Evolutionary conservation across 2,888 invertebrate genomes (phyloP).

Genomic region (Artemia sinica): DNA sequence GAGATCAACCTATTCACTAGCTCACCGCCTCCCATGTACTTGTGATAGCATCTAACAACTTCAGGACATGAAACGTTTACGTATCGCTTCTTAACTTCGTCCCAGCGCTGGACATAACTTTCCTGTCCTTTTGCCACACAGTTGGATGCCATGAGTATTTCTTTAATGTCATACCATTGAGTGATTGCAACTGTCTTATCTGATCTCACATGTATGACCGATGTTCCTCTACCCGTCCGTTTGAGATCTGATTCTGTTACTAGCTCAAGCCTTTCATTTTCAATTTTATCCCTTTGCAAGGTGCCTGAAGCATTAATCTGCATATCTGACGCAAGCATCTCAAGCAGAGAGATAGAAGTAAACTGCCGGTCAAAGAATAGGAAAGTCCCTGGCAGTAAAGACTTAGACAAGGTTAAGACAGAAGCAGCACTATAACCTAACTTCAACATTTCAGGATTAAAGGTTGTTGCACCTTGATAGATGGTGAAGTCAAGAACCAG

Average conservation of each 20-base stretch:
- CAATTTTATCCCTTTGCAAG: too few species aligned
- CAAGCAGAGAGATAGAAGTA: too few species aligned
- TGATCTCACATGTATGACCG: neutral
- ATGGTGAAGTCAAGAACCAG: constrained; percentile 20
- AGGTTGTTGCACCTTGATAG: constrained; percentile 16
- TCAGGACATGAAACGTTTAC: constrained; percentile 27
- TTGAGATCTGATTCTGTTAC: neutral
- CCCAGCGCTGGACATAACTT: constrained; percentile 24
- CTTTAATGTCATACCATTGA: neutral
- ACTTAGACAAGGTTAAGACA: neutral
- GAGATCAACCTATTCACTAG: constrained; percentile 28
- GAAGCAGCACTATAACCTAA: constrained; percentile 3
- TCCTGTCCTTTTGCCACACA: constrained; percentile 27
- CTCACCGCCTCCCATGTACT: constrained; percentile 29
- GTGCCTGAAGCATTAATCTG: too few species aligned
- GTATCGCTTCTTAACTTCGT: constrained; percentile 23
- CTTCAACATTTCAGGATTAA: neutral
- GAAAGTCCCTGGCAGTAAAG: neutral
- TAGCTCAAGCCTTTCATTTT: too few species aligned
- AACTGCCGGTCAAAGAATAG: too few species aligned
- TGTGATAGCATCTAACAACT: constrained; percentile 28
- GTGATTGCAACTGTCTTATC: neutral
- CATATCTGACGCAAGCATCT: too few species aligned
- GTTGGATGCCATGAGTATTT: neutral
- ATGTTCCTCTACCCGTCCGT: neutral